phyloP scores from a whole-genome alignment of 2,888 invertebrate species.

The Perizoma affinitatum region DNA sequence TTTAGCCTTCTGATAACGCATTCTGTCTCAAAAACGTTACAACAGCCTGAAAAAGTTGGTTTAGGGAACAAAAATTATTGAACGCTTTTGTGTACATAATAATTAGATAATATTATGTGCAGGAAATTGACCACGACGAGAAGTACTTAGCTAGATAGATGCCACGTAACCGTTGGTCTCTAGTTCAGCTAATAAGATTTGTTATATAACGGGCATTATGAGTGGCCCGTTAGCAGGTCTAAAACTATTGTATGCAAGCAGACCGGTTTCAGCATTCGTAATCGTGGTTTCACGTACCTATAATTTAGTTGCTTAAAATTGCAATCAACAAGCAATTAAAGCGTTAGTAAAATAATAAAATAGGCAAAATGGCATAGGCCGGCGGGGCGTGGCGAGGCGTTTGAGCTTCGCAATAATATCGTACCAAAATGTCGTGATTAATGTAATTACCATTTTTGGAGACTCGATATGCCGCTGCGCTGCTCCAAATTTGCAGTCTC shows the following conservation, averaged over 20 bases:
- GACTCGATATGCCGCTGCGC: too few species aligned
- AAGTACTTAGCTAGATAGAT: constrained; percentile 38
- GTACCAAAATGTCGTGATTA: too few species aligned
- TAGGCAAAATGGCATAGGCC: too few species aligned
- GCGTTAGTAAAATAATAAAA: too few species aligned
- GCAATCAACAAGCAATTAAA: background rate
- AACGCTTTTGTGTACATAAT: constrained; percentile 41
- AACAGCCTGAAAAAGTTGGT: constrained; percentile 34
- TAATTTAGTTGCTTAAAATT: background rate
- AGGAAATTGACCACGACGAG: constrained; percentile 57
- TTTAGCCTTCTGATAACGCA: too few species aligned
- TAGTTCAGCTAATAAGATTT: constrained; percentile 70
- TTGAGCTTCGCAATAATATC: too few species aligned
- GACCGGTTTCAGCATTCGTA: constrained; percentile 57
- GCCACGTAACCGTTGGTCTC: constrained; percentile 61
- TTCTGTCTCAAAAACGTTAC: too few species aligned
- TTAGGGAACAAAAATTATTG: constrained; percentile 32
- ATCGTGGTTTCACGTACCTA: constrained; percentile 29
- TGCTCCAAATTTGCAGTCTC: background rate
- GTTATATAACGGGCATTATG: constrained; percentile 72
- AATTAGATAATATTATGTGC: constrained; percentile 48
- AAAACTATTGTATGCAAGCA: constrained; percentile 64
- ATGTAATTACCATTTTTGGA: too few species aligned
- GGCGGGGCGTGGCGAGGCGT: too few species aligned
- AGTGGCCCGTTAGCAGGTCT: constrained; percentile 57